Base-by-base conservation (phyloP, 2,113 vertebrate species). In the Chrysemys picta region DNA sequence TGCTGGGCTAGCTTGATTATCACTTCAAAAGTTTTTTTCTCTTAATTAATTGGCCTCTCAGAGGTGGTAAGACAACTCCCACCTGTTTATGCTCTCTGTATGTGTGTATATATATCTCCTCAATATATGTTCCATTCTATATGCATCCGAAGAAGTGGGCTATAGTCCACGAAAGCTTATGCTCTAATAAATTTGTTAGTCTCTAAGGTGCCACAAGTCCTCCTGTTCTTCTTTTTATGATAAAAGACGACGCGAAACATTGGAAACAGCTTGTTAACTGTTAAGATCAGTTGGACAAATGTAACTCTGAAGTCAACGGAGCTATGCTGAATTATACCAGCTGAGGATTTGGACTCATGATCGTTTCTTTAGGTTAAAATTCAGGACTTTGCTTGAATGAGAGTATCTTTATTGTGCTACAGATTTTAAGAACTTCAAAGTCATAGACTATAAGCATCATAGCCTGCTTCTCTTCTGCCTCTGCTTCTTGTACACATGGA, bases 331-430 rank as follows among this genome's bases (percentile, higher is more conserved):
- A 90, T 94, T 91, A 85, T 9, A 93, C 76, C 65, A 87, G 80
- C 24, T 84, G 10, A n/a, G 75, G 4, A 85, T 93, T 93, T 93
- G 19, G 31, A 54, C 24, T n/a, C 82, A 27, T 24, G 2, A 84
- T 87, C 80, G 91, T 91, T 92, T 92, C 95, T 96, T 89, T 45
- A 85, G 86, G 25, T 80, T 85, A 93, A 94, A 35, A 84, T 22
- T 97, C 8, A 57, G 22, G 52, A 54, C 11, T 25, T 82, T n/a
- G 35, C 14, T 56, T 82, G 80, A 38, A 38, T 84, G 14, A 53
- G 27, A 42, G 6, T 3, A 1, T 47, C 80, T 47, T 31, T 13
- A 47, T 12, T 42, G 5, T 14, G 75, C 22, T 29, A 13, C 6
- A 27, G 75, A 47, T 12, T 45, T 76, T 45, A 76, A 76, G 72